These are phyloP conservation scores for Drosophila repleta DNA, from an alignment of 1,140 invertebrate genomes.

Conservation along the genomic window DNA sequence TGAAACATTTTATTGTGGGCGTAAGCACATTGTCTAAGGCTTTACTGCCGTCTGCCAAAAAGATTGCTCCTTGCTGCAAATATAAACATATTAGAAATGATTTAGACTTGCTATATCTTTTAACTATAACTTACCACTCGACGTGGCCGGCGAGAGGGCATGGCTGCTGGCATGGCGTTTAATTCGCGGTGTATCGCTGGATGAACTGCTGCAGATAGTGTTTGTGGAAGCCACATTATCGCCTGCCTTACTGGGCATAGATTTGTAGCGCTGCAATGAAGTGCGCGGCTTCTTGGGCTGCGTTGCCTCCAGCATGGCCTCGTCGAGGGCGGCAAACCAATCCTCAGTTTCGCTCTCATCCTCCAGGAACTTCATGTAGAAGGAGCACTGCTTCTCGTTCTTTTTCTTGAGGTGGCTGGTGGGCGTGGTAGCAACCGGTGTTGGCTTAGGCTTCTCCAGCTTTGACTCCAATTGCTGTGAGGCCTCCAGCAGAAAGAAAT, in stretches of 20 bases:
- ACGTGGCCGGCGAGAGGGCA: conserved; percentile 57
- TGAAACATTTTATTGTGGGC: conserved; percentile 5
- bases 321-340: conserved; percentile 69
- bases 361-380: conserved; percentile 81
- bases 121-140: conserved; percentile 64
- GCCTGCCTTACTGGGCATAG: conserved; percentile 60
- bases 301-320: conserved; percentile 61
- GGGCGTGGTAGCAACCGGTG: conserved; percentile 48
- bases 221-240: conserved; percentile 9
- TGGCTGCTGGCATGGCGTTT: conserved; percentile 71
- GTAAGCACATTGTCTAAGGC: conserved; percentile 21
- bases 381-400: conserved; percentile 67
- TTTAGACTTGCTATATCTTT: background rate
- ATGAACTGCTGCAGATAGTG: conserved; percentile 6
- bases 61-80: conserved; percentile 63
- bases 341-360: conserved; percentile 75
- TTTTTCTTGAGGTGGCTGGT: conserved; percentile 53
- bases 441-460: background rate
- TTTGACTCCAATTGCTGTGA: conserved; percentile 74
- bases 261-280: conserved; percentile 75
- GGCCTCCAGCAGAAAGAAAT: conserved; percentile 71
- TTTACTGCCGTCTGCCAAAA: conserved; percentile 70
- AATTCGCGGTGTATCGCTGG: conserved; percentile 50
- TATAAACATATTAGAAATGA: background rate
- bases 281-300: conserved; percentile 70